A percentile compares a stretch with the other conserved stretches of the same genome.
phyloP scores from a whole-genome alignment of 2,888 invertebrate genomes.

The Caenorhabditis auriculariae region DNA sequence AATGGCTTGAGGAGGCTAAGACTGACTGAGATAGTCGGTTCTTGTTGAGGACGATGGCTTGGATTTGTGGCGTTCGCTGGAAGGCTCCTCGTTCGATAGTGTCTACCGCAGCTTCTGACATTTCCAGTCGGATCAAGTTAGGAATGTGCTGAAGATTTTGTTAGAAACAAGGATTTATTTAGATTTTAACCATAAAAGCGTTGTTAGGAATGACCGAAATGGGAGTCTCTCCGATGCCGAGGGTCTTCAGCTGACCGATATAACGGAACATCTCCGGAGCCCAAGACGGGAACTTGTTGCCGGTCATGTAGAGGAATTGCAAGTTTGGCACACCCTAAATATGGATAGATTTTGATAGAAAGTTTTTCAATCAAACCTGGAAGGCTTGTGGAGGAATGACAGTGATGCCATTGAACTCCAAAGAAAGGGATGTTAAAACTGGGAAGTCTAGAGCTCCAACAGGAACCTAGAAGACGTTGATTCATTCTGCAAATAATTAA shows the following conservation, averaged over 20 bases:
- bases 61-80: conserved; percentile 59
- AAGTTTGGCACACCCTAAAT: conserved; percentile 57
- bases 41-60: conserved; percentile 63
- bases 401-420: conserved; percentile 63
- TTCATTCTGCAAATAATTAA: neutral
- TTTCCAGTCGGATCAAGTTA: conserved; percentile 61
- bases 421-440: conserved; percentile 58
- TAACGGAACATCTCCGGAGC: conserved; percentile 62
- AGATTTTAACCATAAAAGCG: conserved; percentile 49
- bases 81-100: conserved; percentile 62
- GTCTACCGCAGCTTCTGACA: conserved; percentile 63
- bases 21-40: conserved; percentile 60
- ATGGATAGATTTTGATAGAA: neutral
- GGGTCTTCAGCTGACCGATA: conserved; percentile 55
- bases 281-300: conserved; percentile 62
- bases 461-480: conserved; percentile 45
- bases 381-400: conserved; percentile 61
- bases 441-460: conserved; percentile 63
- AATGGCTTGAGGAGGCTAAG: neutral
- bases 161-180: neutral
- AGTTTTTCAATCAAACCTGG: conserved; percentile 28
- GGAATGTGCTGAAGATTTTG: conserved; percentile 51
- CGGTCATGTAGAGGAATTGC: conserved; percentile 62
- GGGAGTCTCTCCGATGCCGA: conserved; percentile 63
- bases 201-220: conserved; percentile 61